Conservation (phyloP, 2,888 invertebrate genomes). For the Ormyrus thymus region DNA sequence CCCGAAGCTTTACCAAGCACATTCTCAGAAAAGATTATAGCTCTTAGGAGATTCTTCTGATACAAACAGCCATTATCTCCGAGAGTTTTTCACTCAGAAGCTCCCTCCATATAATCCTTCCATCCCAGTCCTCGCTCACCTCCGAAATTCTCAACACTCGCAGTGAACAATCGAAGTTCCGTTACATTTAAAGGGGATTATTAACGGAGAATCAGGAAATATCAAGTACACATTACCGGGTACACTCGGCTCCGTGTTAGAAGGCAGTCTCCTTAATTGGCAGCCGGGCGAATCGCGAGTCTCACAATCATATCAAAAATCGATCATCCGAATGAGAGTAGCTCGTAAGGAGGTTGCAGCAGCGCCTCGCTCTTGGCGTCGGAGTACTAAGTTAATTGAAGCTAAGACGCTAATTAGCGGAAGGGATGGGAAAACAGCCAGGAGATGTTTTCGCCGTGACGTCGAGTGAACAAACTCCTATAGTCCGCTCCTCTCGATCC, state of each 20-base stretch:
- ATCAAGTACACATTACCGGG: conserved; percentile 24
- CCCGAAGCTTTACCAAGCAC: too few relatives aligned
- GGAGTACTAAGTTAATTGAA: conserved; percentile 49
- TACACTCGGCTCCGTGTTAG: background rate
- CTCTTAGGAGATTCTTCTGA: too few relatives aligned
- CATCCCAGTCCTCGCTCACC: background rate
- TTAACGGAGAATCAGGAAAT: conserved; percentile 29
- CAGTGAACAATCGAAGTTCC: too few relatives aligned
- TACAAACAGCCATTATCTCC: too few relatives aligned
- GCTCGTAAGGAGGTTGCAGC: too few relatives aligned
- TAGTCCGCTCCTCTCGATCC: too few relatives aligned
- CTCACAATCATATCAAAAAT: conserved; percentile 44
- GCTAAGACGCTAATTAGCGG: conserved; percentile 53
- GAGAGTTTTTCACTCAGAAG: too few relatives aligned
- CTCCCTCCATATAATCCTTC: too few relatives aligned
- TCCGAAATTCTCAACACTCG: too few relatives aligned
- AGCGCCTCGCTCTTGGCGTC: background rate
- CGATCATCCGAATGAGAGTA: conserved; percentile 47
- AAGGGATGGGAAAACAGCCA: conserved; percentile 38
- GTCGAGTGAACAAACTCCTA: background rate
- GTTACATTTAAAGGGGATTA: conserved; percentile 25
- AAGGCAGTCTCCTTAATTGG: conserved; percentile 45
- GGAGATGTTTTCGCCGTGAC: background rate
- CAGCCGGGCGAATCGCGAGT: conserved; percentile 7
- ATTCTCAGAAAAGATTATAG: too few relatives aligned